Evolutionary conservation across 2,888 invertebrate genomes (phyloP).

Genomic region (Ethmia dodecea): DNA sequence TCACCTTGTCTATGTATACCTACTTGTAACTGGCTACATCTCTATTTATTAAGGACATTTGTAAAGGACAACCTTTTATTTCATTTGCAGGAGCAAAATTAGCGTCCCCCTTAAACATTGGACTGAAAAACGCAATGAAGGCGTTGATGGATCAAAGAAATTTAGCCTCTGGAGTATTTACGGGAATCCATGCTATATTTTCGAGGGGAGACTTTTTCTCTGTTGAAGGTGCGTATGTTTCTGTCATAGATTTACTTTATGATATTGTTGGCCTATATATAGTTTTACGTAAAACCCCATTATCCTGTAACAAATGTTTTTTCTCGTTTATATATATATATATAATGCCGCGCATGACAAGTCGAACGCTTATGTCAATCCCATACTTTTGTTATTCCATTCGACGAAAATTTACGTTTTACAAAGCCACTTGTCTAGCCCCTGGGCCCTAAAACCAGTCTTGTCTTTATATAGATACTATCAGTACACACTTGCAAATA

Average conservation of each 20-base stretch:
- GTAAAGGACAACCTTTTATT: too few relatives aligned
- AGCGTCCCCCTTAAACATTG: background rate
- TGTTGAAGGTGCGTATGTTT: slow-evolving; percentile 19
- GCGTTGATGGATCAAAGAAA: background rate
- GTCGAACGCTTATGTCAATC: too few relatives aligned
- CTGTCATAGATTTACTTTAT: background rate
- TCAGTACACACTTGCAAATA: too few relatives aligned
- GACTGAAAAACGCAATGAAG: background rate
- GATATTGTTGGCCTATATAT: background rate
- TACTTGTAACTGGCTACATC: too few relatives aligned
- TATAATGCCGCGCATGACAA: background rate
- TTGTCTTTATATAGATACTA: background rate
- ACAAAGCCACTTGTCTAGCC: background rate
- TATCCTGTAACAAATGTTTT: background rate
- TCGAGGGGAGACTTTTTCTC: slow-evolving; percentile 20
- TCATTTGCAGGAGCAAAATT: background rate
- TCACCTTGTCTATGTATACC: too few relatives aligned
- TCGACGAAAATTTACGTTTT: too few relatives aligned
- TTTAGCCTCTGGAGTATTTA: slow-evolving; percentile 6
- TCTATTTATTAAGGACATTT: too few relatives aligned
- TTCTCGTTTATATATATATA: background rate
- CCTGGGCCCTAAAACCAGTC: background rate
- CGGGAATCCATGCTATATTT: slow-evolving; percentile 21
- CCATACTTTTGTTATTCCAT: too few relatives aligned
- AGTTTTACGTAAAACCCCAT: background rate